Evolutionary conservation across 2,888 invertebrate species (phyloP).

Genomic region (Platycheirus albimanus): DNA sequence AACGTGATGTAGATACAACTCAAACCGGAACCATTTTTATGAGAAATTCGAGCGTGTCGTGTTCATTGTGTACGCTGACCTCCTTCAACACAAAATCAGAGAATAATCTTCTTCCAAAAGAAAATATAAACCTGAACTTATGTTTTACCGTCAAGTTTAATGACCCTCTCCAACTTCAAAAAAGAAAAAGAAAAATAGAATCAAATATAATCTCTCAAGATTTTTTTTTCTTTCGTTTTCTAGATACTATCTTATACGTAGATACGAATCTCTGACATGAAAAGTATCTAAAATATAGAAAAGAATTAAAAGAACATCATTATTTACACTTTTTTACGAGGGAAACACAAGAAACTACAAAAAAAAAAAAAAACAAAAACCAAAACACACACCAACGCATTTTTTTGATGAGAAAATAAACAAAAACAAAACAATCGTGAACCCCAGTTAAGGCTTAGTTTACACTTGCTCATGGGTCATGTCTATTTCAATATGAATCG

Average conservation of each 20-base stretch:
- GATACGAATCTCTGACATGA: slow-evolving; percentile 44
- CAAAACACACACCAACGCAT: not conserved
- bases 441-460: slow-evolving; percentile 32
- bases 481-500: slow-evolving; percentile 24
- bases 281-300: slow-evolving; percentile 37
- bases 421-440: slow-evolving; percentile 27
- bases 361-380: slow-evolving; percentile 7
- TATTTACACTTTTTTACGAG: slow-evolving; percentile 40
- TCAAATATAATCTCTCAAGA: slow-evolving; percentile 28
- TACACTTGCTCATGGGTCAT: slow-evolving; percentile 44
- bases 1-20: slow-evolving; percentile 18
- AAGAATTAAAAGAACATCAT: slow-evolving; percentile 37
- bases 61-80: slow-evolving; percentile 54
- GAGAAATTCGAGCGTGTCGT: slow-evolving; percentile 59
- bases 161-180: slow-evolving; percentile 41
- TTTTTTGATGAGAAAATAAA: slow-evolving; percentile 9
- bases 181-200: slow-evolving; percentile 13
- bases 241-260: slow-evolving; percentile 38
- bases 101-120: slow-evolving; percentile 24
- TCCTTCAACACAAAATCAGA: slow-evolving; percentile 23
- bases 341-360: slow-evolving; percentile 10
- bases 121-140: slow-evolving; percentile 51
- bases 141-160: slow-evolving; percentile 58
- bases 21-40: slow-evolving; percentile 62
- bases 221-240: slow-evolving; percentile 28